Evolutionary conservation across 1,140 invertebrate genomes (phyloP).

Genomic region (Zaprionus davidi): DNA sequence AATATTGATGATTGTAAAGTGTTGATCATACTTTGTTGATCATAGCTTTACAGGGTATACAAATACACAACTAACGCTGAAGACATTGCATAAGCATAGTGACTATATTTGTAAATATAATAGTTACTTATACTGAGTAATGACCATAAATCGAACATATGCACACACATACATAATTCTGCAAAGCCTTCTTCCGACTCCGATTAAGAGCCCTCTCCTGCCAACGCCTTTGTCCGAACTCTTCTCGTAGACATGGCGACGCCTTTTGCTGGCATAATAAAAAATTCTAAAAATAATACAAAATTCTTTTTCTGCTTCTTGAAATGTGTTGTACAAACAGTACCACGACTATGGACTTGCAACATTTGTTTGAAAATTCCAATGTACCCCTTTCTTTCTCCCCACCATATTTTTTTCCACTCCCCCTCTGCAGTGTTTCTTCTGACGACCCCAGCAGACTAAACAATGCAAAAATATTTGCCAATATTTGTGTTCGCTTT

Average conservation of each 20-base stretch:
- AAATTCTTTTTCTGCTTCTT: conserved; percentile 19
- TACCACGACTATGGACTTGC: conserved; percentile 21
- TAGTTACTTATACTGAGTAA: background rate
- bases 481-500: conserved; percentile 39
- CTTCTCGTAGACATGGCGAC: conserved; percentile 29
- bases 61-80: too few relatives aligned
- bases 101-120: background rate
- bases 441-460: conserved; percentile 42
- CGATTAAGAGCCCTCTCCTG: background rate
- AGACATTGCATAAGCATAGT: background rate
- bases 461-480: conserved; percentile 57
- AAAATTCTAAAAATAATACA: conserved; percentile 36
- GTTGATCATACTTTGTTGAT: too few relatives aligned
- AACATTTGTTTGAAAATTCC: conserved; percentile 54
- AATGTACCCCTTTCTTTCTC: background rate
- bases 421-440: background rate
- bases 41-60: too few relatives aligned
- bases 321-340: conserved; percentile 21
- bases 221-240: background rate
- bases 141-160: too few relatives aligned
- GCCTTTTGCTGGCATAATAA: conserved; percentile 19
- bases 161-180: background rate
- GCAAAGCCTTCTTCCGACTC: background rate
- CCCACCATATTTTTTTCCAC: background rate
- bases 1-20: too few relatives aligned